Conservation (phyloP, 2,888 invertebrate genomes). For the Norana najaformis region DNA sequence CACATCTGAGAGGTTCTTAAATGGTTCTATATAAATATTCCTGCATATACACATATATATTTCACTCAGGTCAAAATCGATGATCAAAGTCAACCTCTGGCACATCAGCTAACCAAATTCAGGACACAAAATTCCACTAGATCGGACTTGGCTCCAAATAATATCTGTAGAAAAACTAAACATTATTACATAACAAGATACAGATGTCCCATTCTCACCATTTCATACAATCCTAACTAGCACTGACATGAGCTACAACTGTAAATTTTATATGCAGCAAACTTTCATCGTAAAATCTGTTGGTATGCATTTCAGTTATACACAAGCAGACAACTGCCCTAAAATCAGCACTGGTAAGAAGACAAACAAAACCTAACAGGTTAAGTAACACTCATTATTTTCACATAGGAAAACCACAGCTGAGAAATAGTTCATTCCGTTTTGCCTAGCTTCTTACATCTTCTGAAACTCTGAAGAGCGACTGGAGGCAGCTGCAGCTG, state of each 20-base stretch:
- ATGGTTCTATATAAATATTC: not conserved
- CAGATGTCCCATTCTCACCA: not conserved
- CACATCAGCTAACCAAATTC: not conserved
- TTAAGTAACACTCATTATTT: not conserved
- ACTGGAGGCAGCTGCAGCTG: constrained; percentile 17
- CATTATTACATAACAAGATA: not conserved
- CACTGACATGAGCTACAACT: not conserved
- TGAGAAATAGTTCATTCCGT: not conserved
- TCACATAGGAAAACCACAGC: constrained; percentile 21
- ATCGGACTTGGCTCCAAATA: not conserved
- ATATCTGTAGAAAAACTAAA: not conserved
- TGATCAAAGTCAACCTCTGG: not conserved
- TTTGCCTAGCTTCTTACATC: constrained; percentile 24
- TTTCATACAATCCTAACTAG: not conserved
- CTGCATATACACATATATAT: no score
- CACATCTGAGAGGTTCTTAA: not conserved
- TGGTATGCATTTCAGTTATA: not conserved
- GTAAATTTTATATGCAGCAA: not conserved
- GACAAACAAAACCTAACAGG: constrained; percentile 18
- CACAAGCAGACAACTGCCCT: not conserved
- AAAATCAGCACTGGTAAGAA: constrained; percentile 18
- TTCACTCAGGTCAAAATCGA: not conserved
- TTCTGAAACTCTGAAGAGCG: constrained; percentile 22
- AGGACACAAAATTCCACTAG: not conserved
- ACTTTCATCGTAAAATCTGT: not conserved